Base-by-base conservation (phyloP, 2,888 invertebrate genomes). In the Phaedon cochleariae region DNA sequence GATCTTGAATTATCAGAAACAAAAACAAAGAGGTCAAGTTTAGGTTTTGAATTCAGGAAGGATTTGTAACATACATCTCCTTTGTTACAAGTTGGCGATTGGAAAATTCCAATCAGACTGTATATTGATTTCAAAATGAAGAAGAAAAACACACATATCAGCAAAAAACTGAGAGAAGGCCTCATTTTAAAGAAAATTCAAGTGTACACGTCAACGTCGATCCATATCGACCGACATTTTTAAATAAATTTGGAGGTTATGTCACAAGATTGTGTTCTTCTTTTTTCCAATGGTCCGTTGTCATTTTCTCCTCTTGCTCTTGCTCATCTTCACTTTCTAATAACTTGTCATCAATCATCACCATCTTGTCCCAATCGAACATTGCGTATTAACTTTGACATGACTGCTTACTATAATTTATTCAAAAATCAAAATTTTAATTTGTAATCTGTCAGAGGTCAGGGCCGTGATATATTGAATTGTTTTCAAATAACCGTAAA, bases 101-200 rank as follows among this genome's bases (percentile, higher is more conserved):
- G 88, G 80, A 93, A 94, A 72, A 94, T 86, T 80, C 89, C 87
- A 61, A 89, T 89, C 81, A 94, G 85, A 73, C 89, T 90, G 87
- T 92, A 93, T 82, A 94, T 90, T 60, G 92, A 91, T 80, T 93
- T 89, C 37, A 87, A 82, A 65, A 93, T 89, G 81, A 93, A 93
- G 12, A 85, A 86, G 49, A 90, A 81, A 84, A 93, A 92, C 73
- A 90, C 80, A 76, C 88, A 84, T 64, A 88, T 87, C 70, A 91
- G 75, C 73, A 92, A 83, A 55, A 88, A 85, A 71, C 88, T 89
- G 76, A 91, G 82, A 37, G 91, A 90, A 6, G 84, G 83, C 67
- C 75, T 79, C 80, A 81, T 80, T 54, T 59, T 70, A 54, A 55
- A 58, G n/a, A 17, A 21, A 15, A 45, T 57, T 45, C 18, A 7